Evolutionary conservation across 2,797 vertebrate species (phyloP), one percentile per base, ranked within the genome.

Genomic region (Erpetoichthys calabaricus): DNA sequence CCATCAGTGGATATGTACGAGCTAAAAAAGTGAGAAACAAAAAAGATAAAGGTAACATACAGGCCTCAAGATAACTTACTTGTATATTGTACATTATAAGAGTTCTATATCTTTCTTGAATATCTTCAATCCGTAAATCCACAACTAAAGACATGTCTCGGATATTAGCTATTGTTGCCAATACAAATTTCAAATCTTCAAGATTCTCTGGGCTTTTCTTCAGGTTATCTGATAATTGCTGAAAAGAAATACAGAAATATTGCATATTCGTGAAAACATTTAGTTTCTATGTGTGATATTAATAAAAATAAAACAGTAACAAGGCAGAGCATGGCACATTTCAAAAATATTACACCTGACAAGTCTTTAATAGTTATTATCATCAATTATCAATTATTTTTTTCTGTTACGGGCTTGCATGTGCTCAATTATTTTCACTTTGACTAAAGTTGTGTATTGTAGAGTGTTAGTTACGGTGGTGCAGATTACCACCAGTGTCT

Each of bases 31-130:
- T n/a, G n/a, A n/a, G n/a, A n/a, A n/a, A n/a, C n/a, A n/a, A n/a
- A n/a, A n/a, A 25, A 25, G 25, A 25, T 25, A 25, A 1, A 25
- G 25, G 25, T 25, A 25, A 25, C 1, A 25, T 25, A 25, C 25
- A 25, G 25, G 25, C 25, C 25, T 25, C 25, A 43, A 2, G 3
- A 5, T 7, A 10, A 66, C 82, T 74, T 71, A 98, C 96, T 58
- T 76, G 65, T 63, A 94, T 63, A 55, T 75, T 74, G 63, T 98
- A 93, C 73, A 90, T 79, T 1, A 65, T 69, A 65, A 98, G 68
- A 52, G 91, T 98, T 64, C 89, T 84, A 69, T 98, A 97, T 73
- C 80, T 75, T 73, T 99, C 96, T 64, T 83, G 75, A 42, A 95
- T 79, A 45, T 95, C 90, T 47, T 55, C 68, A 66, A 83, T 79